Conservation (phyloP, 2,113 vertebrate genomes). For the Megaceryle torquata region DNA sequence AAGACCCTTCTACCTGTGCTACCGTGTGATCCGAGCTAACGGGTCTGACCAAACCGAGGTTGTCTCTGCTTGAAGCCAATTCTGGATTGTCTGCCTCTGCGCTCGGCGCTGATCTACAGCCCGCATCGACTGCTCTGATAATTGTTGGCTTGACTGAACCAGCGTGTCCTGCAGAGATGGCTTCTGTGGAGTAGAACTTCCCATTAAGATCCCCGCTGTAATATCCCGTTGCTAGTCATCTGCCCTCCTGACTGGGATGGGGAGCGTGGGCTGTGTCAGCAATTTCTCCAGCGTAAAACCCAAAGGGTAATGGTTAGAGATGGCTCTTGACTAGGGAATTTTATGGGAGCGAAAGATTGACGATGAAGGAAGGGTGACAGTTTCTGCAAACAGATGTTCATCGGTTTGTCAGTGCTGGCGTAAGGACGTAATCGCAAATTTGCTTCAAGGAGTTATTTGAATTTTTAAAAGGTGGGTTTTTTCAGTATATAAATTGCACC, state of each 20-base stretch:
- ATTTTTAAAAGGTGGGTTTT: not conserved
- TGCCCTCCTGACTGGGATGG: not conserved
- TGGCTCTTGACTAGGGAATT: not conserved
- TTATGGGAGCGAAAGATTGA: not conserved
- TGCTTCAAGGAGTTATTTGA: not conserved
- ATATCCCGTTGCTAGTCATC: not conserved
- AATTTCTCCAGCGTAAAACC: not conserved
- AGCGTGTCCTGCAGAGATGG: not conserved
- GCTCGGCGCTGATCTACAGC: not conserved
- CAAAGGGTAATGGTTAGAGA: not conserved
- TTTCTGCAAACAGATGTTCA: not conserved
- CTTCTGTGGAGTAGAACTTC: not conserved
- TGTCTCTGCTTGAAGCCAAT: not conserved
- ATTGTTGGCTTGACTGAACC: not conserved
- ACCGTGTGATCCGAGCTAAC: not conserved
- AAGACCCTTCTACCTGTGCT: not conserved
- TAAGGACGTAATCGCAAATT: not conserved
- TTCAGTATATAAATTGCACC: rapidly evolving
- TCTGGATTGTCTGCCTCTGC: not conserved
- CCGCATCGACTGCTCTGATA: not conserved
- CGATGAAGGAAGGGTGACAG: not conserved
- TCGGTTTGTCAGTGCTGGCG: not conserved
- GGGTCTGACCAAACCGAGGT: not conserved
- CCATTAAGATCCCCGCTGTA: not conserved
- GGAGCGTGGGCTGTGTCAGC: not conserved